Conservation (phyloP, 2,888 invertebrate species). For the Parapristionchus giblindavisi region DNA sequence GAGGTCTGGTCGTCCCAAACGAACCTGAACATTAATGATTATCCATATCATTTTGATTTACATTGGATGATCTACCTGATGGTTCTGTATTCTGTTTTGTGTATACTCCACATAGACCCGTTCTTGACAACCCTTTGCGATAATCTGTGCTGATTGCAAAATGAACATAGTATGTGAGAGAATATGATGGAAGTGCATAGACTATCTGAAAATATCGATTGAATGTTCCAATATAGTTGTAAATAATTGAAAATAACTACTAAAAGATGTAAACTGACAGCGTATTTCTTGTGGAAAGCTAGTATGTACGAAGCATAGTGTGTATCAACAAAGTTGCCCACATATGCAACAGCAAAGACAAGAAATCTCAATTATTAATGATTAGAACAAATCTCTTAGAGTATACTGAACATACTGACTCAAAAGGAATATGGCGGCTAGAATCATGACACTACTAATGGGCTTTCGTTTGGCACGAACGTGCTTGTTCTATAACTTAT, state of each 20-base stretch:
- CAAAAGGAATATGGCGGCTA: background rate
- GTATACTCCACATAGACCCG: slow-evolving; percentile 19
- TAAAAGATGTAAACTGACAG: background rate
- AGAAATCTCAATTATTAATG: background rate
- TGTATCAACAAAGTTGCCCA: background rate
- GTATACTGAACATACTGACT: slow-evolving; percentile 3
- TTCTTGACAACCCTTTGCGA: background rate
- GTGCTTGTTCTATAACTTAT: background rate
- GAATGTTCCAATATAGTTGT: too few species aligned
- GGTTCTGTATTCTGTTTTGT: too few species aligned
- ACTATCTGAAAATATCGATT: background rate
- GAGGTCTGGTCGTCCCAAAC: too few species aligned
- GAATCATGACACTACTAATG: slow-evolving; percentile 21
- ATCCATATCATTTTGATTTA: too few species aligned
- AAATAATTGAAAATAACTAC: too few species aligned
- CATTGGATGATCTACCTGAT: too few species aligned
- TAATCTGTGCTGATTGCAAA: slow-evolving; percentile 25
- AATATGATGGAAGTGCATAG: slow-evolving; percentile 19
- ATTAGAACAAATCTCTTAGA: too few species aligned
- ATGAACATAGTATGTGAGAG: slow-evolving; percentile 14
- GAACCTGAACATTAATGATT: too few species aligned
- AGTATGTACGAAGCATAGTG: background rate
- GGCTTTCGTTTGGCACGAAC: background rate
- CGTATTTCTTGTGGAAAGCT: slow-evolving; percentile 20
- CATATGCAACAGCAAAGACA: slow-evolving; percentile 5